A percentile compares a stretch with the other conserved stretches of the same genome.
phyloP scores from a whole-genome alignment of 2,888 invertebrate species.

The Maniola hyperantus region DNA sequence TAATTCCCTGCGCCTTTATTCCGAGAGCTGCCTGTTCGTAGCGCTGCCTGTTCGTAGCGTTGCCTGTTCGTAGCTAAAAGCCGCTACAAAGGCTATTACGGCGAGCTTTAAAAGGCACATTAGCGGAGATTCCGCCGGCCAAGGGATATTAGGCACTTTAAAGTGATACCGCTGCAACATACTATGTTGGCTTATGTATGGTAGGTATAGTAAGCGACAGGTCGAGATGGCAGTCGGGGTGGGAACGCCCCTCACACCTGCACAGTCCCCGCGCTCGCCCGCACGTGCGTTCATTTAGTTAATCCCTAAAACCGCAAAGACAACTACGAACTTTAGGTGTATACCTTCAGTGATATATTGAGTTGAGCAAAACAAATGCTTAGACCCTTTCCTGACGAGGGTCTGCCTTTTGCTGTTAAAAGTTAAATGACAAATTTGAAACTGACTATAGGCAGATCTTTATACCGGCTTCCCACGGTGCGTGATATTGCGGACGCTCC shows the following conservation, averaged over 20 bases:
- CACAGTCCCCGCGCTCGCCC: too few relatives aligned
- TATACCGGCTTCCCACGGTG: too few relatives aligned
- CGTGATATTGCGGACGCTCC: too few relatives aligned
- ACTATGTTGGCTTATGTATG: background rate
- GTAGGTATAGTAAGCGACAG: too few relatives aligned
- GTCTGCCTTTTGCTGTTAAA: conserved; percentile 32
- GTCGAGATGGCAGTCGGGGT: too few relatives aligned
- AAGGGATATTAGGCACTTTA: conserved; percentile 28
- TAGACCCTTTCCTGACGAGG: conserved; percentile 30
- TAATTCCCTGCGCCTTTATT: conserved; percentile 16
- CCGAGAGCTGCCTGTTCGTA: background rate
- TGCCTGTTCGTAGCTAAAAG: conserved; percentile 20
- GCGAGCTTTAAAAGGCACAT: conserved; percentile 26
- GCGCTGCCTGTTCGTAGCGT: too few relatives aligned
- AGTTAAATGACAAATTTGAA: conserved; percentile 23
- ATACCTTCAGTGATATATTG: conserved; percentile 14
- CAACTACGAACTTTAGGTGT: background rate
- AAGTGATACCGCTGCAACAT: conserved; percentile 7
- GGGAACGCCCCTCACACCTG: too few relatives aligned
- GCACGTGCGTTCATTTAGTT: too few relatives aligned
- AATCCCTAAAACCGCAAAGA: background rate
- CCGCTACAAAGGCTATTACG: conserved; percentile 24
- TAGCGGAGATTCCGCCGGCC: conserved; percentile 23
- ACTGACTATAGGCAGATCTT: too few relatives aligned
- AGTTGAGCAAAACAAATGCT: conserved; percentile 29